Evolutionary conservation across 2,113 vertebrate genomes (phyloP).

Genomic region (Sakesphorus luctuosus): DNA sequence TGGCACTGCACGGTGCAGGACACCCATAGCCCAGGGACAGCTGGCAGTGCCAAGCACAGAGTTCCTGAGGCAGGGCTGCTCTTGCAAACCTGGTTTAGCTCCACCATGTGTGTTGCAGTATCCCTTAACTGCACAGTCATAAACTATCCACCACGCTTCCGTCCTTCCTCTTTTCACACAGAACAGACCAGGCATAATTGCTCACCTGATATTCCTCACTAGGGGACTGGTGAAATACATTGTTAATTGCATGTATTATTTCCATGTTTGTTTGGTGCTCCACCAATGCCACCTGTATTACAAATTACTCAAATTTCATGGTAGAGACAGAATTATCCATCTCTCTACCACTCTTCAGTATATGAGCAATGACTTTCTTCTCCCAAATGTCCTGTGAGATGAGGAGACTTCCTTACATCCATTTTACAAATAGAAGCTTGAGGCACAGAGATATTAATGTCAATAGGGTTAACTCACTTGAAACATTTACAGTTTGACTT

Average conservation of each 20-base stretch:
- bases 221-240: not conserved
- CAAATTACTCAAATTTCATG: not conserved
- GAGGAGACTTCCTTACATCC: not conserved
- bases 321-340: not conserved
- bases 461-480: not conserved
- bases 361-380: not conserved
- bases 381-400: not conserved
- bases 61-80: not conserved
- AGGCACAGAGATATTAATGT: not conserved
- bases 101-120: fast-evolving
- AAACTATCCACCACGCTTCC: fast-evolving
- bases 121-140: not conserved
- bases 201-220: not conserved
- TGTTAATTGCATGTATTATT: not conserved
- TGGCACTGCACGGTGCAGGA: fast-evolving
- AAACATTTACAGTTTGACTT: not conserved
- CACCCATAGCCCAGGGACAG: not conserved
- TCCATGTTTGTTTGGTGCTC: not conserved
- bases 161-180: not conserved
- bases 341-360: not conserved
- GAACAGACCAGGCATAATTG: not conserved
- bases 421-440: not conserved
- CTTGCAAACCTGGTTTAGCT: not conserved
- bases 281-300: not conserved
- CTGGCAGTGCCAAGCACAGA: not conserved